phyloP scores from a whole-genome alignment of 2,888 invertebrate genomes.

The Ennomos fuscantarius region DNA sequence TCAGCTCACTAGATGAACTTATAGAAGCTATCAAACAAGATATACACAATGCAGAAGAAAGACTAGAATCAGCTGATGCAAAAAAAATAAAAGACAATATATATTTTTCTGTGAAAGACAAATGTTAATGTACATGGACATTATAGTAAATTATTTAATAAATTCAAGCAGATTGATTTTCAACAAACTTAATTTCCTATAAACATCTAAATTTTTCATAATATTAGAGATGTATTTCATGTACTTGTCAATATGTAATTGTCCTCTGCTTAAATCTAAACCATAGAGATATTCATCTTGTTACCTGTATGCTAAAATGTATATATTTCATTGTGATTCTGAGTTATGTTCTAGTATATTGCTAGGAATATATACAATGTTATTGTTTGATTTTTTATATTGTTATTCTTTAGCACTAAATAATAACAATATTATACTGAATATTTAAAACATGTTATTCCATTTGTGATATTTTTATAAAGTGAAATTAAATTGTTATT shows the following conservation, averaged over 20 bases:
- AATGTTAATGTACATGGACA: constrained; percentile 13
- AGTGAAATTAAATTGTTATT: constrained; percentile 29
- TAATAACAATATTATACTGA: constrained; percentile 25
- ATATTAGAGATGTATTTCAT: too few species aligned
- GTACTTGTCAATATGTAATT: too few species aligned
- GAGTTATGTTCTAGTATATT: constrained; percentile 6
- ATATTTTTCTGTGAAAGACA: constrained; percentile 72
- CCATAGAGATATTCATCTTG: too few species aligned
- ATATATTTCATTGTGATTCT: too few species aligned
- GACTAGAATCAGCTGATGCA: constrained; percentile 85
- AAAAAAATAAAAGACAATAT: constrained; percentile 75
- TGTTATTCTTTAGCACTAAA: not conserved
- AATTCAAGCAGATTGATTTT: too few species aligned
- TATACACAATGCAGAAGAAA: constrained; percentile 87
- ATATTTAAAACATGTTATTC: constrained; percentile 7
- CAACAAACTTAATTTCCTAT: too few species aligned
- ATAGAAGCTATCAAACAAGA: constrained; percentile 92
- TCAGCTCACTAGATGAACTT: constrained; percentile 90
- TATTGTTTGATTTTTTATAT: not conserved
- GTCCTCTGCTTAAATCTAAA: too few species aligned
- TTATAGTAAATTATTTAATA: too few species aligned
- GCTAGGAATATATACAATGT: constrained; percentile 11
- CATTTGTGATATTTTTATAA: constrained; percentile 27
- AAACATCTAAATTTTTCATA: too few species aligned
- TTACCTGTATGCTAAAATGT: too few species aligned